A percentile compares a stretch with the other conserved stretches of the same genome.
phyloP scores from a whole-genome alignment of 2,888 invertebrate species.

The Candidula unifasciata region DNA sequence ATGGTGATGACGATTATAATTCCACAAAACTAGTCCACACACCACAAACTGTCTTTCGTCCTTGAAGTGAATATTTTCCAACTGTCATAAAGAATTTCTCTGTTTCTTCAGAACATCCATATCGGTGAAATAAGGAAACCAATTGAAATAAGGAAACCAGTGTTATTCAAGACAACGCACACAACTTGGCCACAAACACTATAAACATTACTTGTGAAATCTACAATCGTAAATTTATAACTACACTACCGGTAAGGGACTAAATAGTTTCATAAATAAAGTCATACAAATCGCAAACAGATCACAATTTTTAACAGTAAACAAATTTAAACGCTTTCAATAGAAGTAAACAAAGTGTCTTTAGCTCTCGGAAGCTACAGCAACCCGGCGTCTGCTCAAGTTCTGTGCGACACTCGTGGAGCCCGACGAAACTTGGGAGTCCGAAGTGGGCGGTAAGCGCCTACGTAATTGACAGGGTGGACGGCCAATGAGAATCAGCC shows the following conservation, averaged over 20 bases:
- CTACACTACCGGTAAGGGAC: too few relatives aligned
- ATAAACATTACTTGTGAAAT: too few relatives aligned
- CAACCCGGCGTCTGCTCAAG: conserved; percentile 45
- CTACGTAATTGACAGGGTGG: conserved; percentile 29
- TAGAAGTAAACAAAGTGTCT: not conserved
- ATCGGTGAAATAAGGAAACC: not conserved
- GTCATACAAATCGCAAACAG: too few relatives aligned
- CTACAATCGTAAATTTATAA: too few relatives aligned
- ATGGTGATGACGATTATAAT: too few relatives aligned
- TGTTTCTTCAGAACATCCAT: not conserved
- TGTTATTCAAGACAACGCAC: conserved; percentile 15
- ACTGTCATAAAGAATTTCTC: not conserved
- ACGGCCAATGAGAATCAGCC: conserved; percentile 41
- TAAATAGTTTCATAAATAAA: too few relatives aligned
- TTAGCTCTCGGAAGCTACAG: not conserved
- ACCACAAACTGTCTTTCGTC: not conserved
- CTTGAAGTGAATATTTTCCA: not conserved
- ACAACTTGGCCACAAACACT: not conserved
- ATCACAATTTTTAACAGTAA: not conserved
- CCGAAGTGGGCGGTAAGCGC: conserved; percentile 22
- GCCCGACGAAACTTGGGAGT: conserved; percentile 26
- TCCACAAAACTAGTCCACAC: not conserved
- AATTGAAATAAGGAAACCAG: not conserved
- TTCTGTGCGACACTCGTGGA: conserved; percentile 19
- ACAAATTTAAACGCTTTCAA: not conserved